Percentiles rank a stretch among this genome's conserved stretches.
phyloP scores from a whole-genome alignment of 2,113 vertebrate species.

The Melanerpes formicivorus region DNA sequence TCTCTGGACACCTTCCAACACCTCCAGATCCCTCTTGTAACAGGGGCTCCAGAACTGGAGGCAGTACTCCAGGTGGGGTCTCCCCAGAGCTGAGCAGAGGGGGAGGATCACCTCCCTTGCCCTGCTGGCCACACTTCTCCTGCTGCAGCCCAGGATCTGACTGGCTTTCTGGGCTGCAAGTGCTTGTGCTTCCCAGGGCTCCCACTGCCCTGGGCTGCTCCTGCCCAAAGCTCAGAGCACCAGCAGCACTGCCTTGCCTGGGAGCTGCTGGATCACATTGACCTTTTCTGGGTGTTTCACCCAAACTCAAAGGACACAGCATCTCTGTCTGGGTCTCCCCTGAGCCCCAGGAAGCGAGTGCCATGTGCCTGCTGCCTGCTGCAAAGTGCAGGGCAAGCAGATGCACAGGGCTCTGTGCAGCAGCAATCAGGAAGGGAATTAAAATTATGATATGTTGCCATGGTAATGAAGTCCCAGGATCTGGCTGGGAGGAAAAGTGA shows the following conservation, averaged over 20 bases:
- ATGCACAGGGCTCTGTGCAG: constrained; percentile 14
- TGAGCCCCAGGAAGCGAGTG: neutral
- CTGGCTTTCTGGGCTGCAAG: too few relatives aligned
- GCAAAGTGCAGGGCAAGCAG: neutral
- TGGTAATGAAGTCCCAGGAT: constrained; percentile 69
- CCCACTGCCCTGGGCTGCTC: neutral
- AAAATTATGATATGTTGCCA: constrained; percentile 67
- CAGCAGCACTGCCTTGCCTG: neutral
- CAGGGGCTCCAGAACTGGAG: too few relatives aligned
- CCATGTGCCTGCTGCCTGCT: neutral
- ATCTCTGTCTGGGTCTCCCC: neutral
- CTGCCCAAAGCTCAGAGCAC: neutral
- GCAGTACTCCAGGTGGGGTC: too few relatives aligned
- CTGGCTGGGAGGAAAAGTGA: constrained; percentile 60
- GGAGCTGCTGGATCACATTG: neutral
- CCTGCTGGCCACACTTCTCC: too few relatives aligned
- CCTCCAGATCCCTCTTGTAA: too few relatives aligned
- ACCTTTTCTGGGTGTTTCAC: neutral
- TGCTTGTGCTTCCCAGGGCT: neutral
- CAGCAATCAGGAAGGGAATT: constrained; percentile 56
- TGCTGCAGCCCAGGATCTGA: too few relatives aligned
- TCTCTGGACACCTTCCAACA: too few relatives aligned
- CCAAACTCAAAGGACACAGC: neutral
- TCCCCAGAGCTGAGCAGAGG: too few relatives aligned
- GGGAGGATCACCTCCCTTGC: too few relatives aligned